Percentiles rank a stretch among this genome's conserved stretches.
Evolutionary conservation across 1,140 invertebrate species (phyloP).

Genomic region (Metopolophium dirhodum): DNA sequence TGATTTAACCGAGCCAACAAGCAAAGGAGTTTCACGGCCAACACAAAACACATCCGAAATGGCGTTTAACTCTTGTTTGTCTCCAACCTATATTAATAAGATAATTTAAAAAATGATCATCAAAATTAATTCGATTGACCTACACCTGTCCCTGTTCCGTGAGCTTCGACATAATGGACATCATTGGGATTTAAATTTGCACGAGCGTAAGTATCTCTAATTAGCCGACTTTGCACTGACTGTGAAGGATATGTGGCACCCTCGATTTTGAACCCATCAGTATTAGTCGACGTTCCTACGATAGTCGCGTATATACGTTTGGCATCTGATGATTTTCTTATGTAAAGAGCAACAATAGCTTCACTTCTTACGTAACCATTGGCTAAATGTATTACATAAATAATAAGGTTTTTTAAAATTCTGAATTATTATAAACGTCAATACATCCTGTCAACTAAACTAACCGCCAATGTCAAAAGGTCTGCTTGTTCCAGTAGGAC

Average conservation of each 20-base stretch:
- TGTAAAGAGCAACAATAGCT: constrained; percentile 67
- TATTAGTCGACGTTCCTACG: constrained; percentile 67
- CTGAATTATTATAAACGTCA: not conserved
- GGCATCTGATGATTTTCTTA: constrained; percentile 68
- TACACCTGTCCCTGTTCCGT: constrained; percentile 64
- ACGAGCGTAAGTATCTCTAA: constrained; percentile 52
- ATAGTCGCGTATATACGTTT: constrained; percentile 70
- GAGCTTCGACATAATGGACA: constrained; percentile 61
- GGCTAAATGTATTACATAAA: constrained; percentile 61
- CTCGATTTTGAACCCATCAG: constrained; percentile 70
- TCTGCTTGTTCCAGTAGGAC: constrained; percentile 40
- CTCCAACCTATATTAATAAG: constrained; percentile 69
- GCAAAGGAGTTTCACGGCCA: constrained; percentile 67
- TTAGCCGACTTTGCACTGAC: constrained; percentile 40
- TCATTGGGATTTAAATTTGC: constrained; percentile 68
- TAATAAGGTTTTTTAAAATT: not conserved
- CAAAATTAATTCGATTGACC: not conserved
- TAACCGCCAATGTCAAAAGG: constrained; percentile 56
- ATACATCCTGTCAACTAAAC: not conserved
- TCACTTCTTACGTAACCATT: constrained; percentile 73
- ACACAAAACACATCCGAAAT: constrained; percentile 69
- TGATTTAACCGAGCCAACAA: constrained; percentile 77
- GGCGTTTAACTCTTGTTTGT: constrained; percentile 72
- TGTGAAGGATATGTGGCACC: constrained; percentile 43
- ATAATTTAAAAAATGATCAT: not conserved